These are phyloP conservation scores for Cloeon dipterum DNA, from an alignment of 2,888 invertebrate genomes.

Conservation along the genomic window DNA sequence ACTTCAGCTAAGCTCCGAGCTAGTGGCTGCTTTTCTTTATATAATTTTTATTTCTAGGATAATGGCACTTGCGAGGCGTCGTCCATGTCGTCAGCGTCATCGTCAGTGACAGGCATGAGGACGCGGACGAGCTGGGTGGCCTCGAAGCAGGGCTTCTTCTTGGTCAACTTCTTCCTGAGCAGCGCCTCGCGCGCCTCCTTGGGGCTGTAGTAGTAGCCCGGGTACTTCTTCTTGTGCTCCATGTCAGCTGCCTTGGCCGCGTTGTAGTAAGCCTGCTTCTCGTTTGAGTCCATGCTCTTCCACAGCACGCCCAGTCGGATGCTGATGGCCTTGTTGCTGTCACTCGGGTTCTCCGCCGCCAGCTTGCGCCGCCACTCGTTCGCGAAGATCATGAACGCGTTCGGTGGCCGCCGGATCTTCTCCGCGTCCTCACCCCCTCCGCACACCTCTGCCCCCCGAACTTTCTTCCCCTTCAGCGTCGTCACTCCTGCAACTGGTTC, in stretches of 20 bases:
- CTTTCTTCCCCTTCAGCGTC: neutral
- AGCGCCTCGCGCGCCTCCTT: slow-evolving; percentile 20
- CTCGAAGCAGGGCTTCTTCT: neutral
- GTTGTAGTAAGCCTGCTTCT: slow-evolving; percentile 19
- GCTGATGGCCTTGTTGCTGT: slow-evolving; percentile 25
- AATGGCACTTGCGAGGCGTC: too few species aligned
- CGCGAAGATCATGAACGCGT: slow-evolving; percentile 28
- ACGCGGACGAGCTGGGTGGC: neutral
- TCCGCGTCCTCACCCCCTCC: slow-evolving; percentile 1
- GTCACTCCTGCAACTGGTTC: neutral
- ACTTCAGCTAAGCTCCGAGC: too few species aligned
- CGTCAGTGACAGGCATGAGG: too few species aligned
- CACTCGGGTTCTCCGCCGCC: slow-evolving; percentile 20
- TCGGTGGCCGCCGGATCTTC: slow-evolving; percentile 21
- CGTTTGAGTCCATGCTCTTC: slow-evolving; percentile 19
- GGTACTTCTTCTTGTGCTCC: slow-evolving; percentile 21
- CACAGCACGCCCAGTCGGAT: slow-evolving; percentile 23
- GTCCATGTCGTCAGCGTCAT: too few species aligned
- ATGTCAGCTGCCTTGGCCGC: slow-evolving; percentile 19
- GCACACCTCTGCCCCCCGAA: neutral
- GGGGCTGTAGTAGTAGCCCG: slow-evolving; percentile 20
- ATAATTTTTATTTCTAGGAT: too few species aligned
- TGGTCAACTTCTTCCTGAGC: slow-evolving; percentile 12
- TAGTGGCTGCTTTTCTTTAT: too few species aligned
- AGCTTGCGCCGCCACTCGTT: slow-evolving; percentile 23